Percentiles rank a stretch among this genome's conserved stretches.
These are phyloP conservation scores for Lordiphosa fenestrarum DNA, from an alignment of 2,888 invertebrate species.

Conservation along the genomic window DNA sequence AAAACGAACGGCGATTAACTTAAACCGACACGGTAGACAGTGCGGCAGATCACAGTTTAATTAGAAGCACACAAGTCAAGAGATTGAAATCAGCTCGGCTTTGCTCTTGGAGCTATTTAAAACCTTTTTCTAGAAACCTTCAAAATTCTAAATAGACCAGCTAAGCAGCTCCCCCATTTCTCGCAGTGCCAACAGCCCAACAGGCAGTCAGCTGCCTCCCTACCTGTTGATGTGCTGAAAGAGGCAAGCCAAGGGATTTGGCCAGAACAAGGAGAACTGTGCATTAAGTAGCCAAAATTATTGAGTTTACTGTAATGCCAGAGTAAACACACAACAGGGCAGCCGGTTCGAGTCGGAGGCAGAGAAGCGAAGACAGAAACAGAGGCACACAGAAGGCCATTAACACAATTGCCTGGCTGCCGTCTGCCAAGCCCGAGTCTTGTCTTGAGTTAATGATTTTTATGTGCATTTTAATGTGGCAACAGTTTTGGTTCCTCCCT, in stretches of 20 bases:
- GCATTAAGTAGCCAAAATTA: conserved; percentile 62
- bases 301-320: conserved; percentile 53
- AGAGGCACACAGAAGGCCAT: conserved; percentile 17
- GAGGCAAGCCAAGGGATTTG: conserved; percentile 5
- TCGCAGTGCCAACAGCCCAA: conserved; percentile 10
- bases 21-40: too few relatives aligned
- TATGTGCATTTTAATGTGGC: conserved; percentile 56
- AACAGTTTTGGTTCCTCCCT: conserved; percentile 30
- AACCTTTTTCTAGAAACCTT: too few relatives aligned
- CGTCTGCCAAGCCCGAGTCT: conserved; percentile 5
- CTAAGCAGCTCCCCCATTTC: not conserved
- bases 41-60: too few relatives aligned
- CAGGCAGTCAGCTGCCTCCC: conserved; percentile 12
- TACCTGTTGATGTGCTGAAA: conserved; percentile 31
- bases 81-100: too few relatives aligned
- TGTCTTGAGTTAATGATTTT: conserved; percentile 59
- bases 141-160: too few relatives aligned
- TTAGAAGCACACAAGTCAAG: too few relatives aligned
- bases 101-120: too few relatives aligned
- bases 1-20: too few relatives aligned
- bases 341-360: not conserved
- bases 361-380: not conserved
- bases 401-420: conserved; percentile 34
- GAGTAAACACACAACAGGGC: conserved; percentile 23
- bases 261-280: conserved; percentile 13